Percentiles rank a stretch among this genome's conserved stretches.
Evolutionary conservation across 2,888 invertebrate species (phyloP).

Genomic region (Apamea monoglypha): DNA sequence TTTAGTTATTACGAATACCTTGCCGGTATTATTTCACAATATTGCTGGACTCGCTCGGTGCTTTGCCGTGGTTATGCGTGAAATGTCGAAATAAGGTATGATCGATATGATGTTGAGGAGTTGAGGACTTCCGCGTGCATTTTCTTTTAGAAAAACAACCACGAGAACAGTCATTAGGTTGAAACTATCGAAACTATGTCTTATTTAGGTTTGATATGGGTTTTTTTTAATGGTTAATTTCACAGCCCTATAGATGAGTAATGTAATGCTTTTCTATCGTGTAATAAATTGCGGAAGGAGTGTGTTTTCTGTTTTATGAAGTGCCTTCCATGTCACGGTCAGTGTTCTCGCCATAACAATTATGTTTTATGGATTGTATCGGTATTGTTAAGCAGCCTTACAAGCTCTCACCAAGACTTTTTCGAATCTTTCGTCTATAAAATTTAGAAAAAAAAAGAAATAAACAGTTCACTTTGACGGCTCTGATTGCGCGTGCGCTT

Average conservation of each 20-base stretch:
- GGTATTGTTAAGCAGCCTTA: constrained; percentile 10
- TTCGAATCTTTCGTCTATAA: constrained; percentile 13
- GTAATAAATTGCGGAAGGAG: constrained; percentile 5
- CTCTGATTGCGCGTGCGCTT: constrained; percentile 40
- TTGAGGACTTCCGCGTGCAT: constrained; percentile 48
- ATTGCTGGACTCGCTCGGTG: constrained; percentile 41
- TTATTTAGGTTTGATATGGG: neutral
- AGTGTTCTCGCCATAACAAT: constrained; percentile 13
- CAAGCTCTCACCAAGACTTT: neutral
- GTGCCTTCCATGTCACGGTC: constrained; percentile 4
- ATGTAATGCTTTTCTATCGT: neutral
- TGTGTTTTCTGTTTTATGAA: constrained; percentile 21
- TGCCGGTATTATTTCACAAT: constrained; percentile 60
- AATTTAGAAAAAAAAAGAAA: neutral
- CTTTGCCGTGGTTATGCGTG: constrained; percentile 44
- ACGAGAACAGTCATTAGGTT: neutral
- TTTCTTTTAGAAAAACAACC: constrained; percentile 12
- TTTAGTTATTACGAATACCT: constrained; percentile 75
- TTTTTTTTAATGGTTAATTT: neutral
- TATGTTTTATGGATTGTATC: constrained; percentile 23
- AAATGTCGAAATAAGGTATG: constrained; percentile 48
- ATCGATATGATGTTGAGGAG: constrained; percentile 31
- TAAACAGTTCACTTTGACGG: constrained; percentile 5
- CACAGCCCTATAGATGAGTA: neutral
- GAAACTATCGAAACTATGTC: too few species aligned